Percentiles rank a stretch among this genome's conserved stretches.
These are phyloP conservation scores for Protodeltote pygarga DNA, from an alignment of 2,888 invertebrate species.

Conservation along the genomic window DNA sequence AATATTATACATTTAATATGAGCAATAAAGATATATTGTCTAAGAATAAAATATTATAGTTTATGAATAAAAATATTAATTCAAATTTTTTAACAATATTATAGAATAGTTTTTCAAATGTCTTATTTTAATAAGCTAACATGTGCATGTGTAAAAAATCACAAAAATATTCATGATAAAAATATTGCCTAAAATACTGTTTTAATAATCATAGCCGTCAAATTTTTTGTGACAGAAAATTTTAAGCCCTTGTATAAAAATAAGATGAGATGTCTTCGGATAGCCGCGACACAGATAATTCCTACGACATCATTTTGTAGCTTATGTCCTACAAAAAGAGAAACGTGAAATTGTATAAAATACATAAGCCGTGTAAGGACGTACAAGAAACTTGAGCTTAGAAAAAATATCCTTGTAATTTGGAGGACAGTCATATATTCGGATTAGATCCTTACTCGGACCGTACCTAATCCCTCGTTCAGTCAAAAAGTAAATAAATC, in stretches of 20 bases:
- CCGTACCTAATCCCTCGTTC: slow-evolving; percentile 55
- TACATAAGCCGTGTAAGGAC: slow-evolving; percentile 27
- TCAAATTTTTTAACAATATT: too few relatives aligned
- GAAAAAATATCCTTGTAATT: slow-evolving; percentile 35
- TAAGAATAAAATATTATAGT: too few relatives aligned
- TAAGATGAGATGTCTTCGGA: slow-evolving; percentile 9
- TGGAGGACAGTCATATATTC: slow-evolving; percentile 58
- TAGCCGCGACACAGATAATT: slow-evolving; percentile 32
- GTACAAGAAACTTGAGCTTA: slow-evolving; percentile 6
- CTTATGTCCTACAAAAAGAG: slow-evolving; percentile 16
- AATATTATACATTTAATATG: too few relatives aligned
- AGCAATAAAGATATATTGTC: too few relatives aligned
- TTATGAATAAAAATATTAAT: too few relatives aligned
- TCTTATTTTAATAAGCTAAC: too few relatives aligned
- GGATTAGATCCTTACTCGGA: slow-evolving; percentile 56
- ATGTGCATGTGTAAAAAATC: too few relatives aligned
- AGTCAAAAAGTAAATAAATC: slow-evolving; percentile 59
- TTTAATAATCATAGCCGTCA: too few relatives aligned
- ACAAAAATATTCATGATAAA: too few relatives aligned
- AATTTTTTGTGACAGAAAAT: too few relatives aligned
- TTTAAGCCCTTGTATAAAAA: slow-evolving; percentile 8
- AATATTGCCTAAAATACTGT: too few relatives aligned
- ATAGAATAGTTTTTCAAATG: too few relatives aligned
- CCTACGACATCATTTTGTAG: slow-evolving; percentile 22
- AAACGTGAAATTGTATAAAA: slow-evolving; percentile 25